These are phyloP conservation scores for Caenorhabditis briggsae DNA, from an alignment of 1,140 invertebrate genomes.

Conservation along the genomic window DNA sequence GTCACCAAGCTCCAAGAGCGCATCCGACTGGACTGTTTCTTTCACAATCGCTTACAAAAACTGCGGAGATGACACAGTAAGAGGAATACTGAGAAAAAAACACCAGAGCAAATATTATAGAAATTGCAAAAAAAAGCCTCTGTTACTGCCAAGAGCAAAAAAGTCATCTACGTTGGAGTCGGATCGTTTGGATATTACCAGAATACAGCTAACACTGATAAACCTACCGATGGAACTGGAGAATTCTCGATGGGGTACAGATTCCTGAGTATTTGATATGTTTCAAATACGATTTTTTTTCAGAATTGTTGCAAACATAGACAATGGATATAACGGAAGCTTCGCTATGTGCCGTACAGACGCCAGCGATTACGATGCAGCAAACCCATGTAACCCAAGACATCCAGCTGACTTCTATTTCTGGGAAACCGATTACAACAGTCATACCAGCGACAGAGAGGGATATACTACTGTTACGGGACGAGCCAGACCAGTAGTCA, in stretches of 20 bases:
- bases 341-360: slow-evolving; percentile 59
- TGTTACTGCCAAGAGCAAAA: slow-evolving; percentile 47
- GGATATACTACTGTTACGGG: background rate
- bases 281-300: background rate
- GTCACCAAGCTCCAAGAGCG: background rate
- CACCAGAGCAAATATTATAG: background rate
- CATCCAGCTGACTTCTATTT: slow-evolving; percentile 71
- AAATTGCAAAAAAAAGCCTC: background rate
- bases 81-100: background rate
- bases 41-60: slow-evolving; percentile 60
- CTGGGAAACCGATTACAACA: slow-evolving; percentile 66
- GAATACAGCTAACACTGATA: slow-evolving; percentile 48
- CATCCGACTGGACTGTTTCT: slow-evolving; percentile 9
- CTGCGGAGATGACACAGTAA: background rate
- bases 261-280: background rate
- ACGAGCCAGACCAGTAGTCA: background rate
- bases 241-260: slow-evolving; percentile 65
- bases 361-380: background rate
- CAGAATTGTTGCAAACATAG: slow-evolving; percentile 55
- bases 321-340: slow-evolving; percentile 48
- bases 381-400: slow-evolving; percentile 70
- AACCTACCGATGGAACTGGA: slow-evolving; percentile 68
- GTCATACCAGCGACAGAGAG: slow-evolving; percentile 56
- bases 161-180: slow-evolving; percentile 61
- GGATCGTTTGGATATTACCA: slow-evolving; percentile 36